Evolutionary conservation across 2,797 vertebrate genomes (phyloP), one percentile per base, ranked within the genome.

Genomic region (Silurus aristotelis): DNA sequence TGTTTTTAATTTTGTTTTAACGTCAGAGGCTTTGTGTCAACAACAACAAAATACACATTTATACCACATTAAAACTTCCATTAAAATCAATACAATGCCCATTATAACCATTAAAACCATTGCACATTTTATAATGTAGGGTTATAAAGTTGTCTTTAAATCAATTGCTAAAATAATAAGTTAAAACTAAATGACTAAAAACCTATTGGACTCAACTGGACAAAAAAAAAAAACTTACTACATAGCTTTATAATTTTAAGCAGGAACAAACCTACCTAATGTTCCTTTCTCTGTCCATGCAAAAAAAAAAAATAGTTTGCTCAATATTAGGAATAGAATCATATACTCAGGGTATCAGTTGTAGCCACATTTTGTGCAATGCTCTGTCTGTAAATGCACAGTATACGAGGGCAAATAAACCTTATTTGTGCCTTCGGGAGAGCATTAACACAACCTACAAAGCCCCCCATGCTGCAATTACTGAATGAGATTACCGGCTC

Each of bases 161-260:
- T 75, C n/a, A 25, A 77, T 9, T 61, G 27, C 76, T 80, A 52
- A 55, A 68, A 81, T 61, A 22, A 25, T n/a, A 63, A 27, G 73
- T 76, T 56, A 27, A 58, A 15, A 20, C 17, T 19, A 77, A 9
- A 58, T 27, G 9, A 27, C n/a, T 31, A 1, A 77, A 58, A 56
- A 10, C 19, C 2, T 22, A 22, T 31, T 38, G 6, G 12, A 48
- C 19, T 46, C 1, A 20, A 0, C 68, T 71, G 9, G 9, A 71
- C 3, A 22, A 48, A 48, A 22, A 48, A 48, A 22, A 64, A 64
- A 70, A 0, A n/a, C 8, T 56, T 55, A 55, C 0, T 17, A 77
- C 17, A 58, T 27, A 2, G 70, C 22, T 72, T 77, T n/a, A 77
- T 55, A 48, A 55, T 31, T n/a, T 27, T 25, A 71, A 31, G 31